Evolutionary conservation across 2,888 invertebrate species (phyloP), one percentile per base, ranked within the genome.

Genomic region (Protophormia terraenovae): DNA sequence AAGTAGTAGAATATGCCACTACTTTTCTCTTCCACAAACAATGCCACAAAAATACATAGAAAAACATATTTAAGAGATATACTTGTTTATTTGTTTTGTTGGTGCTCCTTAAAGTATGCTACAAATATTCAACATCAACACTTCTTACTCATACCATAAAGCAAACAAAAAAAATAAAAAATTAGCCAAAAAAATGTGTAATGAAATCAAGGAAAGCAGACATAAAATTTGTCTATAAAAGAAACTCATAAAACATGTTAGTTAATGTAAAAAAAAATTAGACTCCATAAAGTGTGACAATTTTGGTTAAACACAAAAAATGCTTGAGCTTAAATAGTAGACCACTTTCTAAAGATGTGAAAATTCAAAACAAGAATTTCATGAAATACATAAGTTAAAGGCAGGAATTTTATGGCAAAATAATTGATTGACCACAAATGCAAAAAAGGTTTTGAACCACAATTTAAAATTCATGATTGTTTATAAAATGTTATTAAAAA

Each of bases 251-350:
- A 64, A 78, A 82, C 32, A 72, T 47, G 47, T 14, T 10, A 58
- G 5, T 5, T 24, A 22, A 16, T 27, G 8, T 38, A 35, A 27
- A 27, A n/a, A 27, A 27, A n/a, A 62, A 75, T 5, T 62, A 29
- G 72, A 83, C 60, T 66, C 62, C 72, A 75, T 82, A 75, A 81
- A 86, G 69, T 86, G 86, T 86, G 81, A 86, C 86, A 86, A 81
- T 84, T 86, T 86, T 83, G 69, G 83, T 78, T 69, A 83, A 50
- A 76, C 27, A 29, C 69, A 69, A 79, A 53, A 47, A 58, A 47
- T 78, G 6, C 53, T 72, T 14, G n/a, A 6, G 16, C 55, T 45
- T 19, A 27, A 41, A 24, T 14, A 16, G 6, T 38, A 19, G n/a
- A 67, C 5, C 3, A 55, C 16, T 45, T 32, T 45, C 8, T 8